phyloP scores from a whole-genome alignment of 2,113 vertebrate species.

The Seriola dumerili region DNA sequence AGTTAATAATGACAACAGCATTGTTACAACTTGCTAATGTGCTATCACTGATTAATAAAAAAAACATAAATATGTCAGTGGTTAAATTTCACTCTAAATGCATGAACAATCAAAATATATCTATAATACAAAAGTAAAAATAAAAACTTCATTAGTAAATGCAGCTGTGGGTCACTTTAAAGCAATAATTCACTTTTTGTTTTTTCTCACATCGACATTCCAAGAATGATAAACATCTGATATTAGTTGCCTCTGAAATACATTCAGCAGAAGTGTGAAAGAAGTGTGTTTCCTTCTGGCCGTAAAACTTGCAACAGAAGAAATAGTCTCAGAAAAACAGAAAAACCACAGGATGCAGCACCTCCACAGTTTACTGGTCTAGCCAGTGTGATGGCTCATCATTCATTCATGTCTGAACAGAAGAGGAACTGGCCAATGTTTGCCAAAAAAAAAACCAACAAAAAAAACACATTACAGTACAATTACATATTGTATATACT shows the following conservation, averaged over 20 bases:
- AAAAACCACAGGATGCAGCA: conserved; percentile 9
- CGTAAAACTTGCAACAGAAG: not conserved
- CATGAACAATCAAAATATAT: conserved; percentile 13
- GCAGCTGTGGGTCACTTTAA: conserved; percentile 6
- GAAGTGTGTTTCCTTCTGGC: not conserved
- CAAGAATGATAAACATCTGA: not conserved
- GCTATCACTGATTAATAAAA: not conserved
- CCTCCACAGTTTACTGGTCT: conserved; percentile 5
- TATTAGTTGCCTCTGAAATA: not conserved
- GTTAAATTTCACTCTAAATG: not conserved
- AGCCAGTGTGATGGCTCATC: not conserved
- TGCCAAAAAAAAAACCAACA: not conserved
- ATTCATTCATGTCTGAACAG: not conserved
- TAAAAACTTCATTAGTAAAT: not conserved
- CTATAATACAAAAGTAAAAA: conserved; percentile 23
- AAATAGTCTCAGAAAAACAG: not conserved
- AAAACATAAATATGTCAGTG: conserved; percentile 21
- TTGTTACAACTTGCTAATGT: conserved; percentile 7
- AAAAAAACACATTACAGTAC: not conserved
- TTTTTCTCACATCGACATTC: not conserved
- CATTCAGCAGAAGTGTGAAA: not conserved
- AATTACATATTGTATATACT: not conserved
- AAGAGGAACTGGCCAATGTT: not conserved
- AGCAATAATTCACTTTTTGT: conserved; percentile 13
- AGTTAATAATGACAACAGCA: not conserved